A percentile compares a stretch with the other conserved stretches of the same genome.
These are phyloP conservation scores for Mythimna lalbum DNA, from an alignment of 2,888 invertebrate genomes.

Conservation along the genomic window DNA sequence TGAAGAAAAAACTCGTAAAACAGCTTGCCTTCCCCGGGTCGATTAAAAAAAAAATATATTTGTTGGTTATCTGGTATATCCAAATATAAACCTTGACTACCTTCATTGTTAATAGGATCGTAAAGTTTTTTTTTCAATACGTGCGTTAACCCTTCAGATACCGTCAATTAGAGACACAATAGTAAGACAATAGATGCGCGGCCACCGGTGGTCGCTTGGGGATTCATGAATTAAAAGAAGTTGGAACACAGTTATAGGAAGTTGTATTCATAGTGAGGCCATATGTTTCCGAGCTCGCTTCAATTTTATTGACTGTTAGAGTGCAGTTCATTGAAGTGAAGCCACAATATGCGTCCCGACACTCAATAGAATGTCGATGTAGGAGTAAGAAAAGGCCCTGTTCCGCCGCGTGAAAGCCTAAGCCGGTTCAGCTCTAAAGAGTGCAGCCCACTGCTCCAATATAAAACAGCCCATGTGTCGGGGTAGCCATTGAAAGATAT, in stretches of 20 bases:
- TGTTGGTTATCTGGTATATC: constrained; percentile 43
- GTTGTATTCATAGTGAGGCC: constrained; percentile 44
- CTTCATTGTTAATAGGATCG: constrained; percentile 4
- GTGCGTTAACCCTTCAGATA: no score
- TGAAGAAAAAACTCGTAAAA: constrained; percentile 64
- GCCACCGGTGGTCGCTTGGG: no score
- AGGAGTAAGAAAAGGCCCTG: constrained; percentile 78
- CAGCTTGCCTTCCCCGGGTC: constrained; percentile 63
- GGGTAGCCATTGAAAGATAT: constrained; percentile 75
- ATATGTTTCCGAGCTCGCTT: constrained; percentile 49
- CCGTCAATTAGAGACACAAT: no score
- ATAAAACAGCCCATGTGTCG: constrained; percentile 72
- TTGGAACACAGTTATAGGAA: constrained; percentile 48
- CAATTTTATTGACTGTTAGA: constrained; percentile 69
- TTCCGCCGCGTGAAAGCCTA: constrained; percentile 80
- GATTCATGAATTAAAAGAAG: no score
- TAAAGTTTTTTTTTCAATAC: constrained; percentile 15
- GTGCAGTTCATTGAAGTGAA: constrained; percentile 72
- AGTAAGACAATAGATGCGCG: no score
- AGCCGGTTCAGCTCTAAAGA: constrained; percentile 76
- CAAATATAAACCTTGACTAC: constrained; percentile 15
- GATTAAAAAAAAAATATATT: constrained; percentile 61
- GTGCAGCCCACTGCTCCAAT: constrained; percentile 65
- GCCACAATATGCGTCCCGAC: constrained; percentile 73
- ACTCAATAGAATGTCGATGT: constrained; percentile 78